Conservation (phyloP, 2,888 invertebrate species). For the Cryptophagus acutangulus region DNA sequence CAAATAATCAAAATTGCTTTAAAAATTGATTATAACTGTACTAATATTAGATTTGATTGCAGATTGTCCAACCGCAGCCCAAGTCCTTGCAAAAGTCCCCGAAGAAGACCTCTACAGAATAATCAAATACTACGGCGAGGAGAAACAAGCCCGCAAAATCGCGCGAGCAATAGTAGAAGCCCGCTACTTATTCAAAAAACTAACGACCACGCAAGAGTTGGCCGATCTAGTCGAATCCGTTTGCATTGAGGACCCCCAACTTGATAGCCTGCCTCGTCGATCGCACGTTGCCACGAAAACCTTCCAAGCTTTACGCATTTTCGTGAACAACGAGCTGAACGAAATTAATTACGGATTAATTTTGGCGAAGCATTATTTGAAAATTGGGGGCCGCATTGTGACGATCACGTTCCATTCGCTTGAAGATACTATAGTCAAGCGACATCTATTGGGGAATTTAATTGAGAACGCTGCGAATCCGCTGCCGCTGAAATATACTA, state of each 20-base stretch:
- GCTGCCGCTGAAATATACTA: constrained; percentile 66
- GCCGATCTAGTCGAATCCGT: constrained; percentile 55
- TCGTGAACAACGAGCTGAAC: constrained; percentile 94
- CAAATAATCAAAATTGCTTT: not conserved
- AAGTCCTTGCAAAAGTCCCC: constrained; percentile 74
- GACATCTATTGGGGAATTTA: constrained; percentile 76
- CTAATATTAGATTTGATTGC: constrained; percentile 1
- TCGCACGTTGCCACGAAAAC: constrained; percentile 85
- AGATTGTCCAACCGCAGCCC: constrained; percentile 69
- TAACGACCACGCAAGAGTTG: constrained; percentile 79
- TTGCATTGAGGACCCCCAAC: constrained; percentile 42
- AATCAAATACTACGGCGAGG: constrained; percentile 89
- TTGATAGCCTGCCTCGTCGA: constrained; percentile 70
- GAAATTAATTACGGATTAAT: constrained; percentile 87
- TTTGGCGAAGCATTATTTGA: constrained; percentile 70
- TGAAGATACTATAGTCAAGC: constrained; percentile 89
- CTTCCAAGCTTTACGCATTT: constrained; percentile 90
- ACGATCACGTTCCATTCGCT: constrained; percentile 88
- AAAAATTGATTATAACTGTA: not conserved
- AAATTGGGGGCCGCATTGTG: constrained; percentile 71
- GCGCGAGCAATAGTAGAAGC: constrained; percentile 83
- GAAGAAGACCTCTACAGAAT: constrained; percentile 77
- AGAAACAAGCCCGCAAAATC: constrained; percentile 79
- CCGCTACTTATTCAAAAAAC: constrained; percentile 55
- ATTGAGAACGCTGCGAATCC: constrained; percentile 67